These are phyloP conservation scores for Seladonia tumulorum DNA, from an alignment of 2,888 invertebrate species.

Conservation along the genomic window DNA sequence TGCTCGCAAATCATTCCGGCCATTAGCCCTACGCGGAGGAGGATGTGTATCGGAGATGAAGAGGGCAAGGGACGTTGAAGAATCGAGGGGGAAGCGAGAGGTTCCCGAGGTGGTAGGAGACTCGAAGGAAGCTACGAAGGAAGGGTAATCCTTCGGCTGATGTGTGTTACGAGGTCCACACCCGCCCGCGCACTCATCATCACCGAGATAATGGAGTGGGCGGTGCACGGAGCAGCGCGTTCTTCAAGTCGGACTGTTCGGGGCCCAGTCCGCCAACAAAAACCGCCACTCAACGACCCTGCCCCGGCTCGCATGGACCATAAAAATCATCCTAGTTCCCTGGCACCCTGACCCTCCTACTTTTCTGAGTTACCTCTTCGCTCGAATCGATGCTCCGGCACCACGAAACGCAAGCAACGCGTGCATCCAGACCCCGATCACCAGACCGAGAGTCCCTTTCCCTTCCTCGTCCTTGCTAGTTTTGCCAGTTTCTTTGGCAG, in stretches of 20 bases:
- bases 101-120: constrained; percentile 45
- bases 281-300: constrained; percentile 80
- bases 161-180: constrained; percentile 79
- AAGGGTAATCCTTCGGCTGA: constrained; percentile 77
- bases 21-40: constrained; percentile 77
- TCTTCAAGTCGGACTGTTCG: constrained; percentile 67
- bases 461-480: no score
- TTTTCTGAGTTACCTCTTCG: neutral
- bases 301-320: constrained; percentile 75
- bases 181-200: constrained; percentile 83
- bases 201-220: constrained; percentile 83
- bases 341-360: constrained; percentile 49
- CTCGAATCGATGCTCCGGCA: neutral
- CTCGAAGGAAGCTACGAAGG: constrained; percentile 50
- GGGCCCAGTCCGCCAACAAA: constrained; percentile 76
- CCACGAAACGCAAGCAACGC: neutral
- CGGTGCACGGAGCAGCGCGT: constrained; percentile 78
- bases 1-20: constrained; percentile 81
- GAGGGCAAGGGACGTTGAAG: constrained; percentile 18
- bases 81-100: constrained; percentile 27
- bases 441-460: no score
- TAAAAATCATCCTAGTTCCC: constrained; percentile 80
- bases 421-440: neutral
- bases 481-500: no score
- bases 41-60: constrained; percentile 52